phyloP scores from a whole-genome alignment of 2,888 invertebrate genomes.

The Drosophila quasianomalipes region DNA sequence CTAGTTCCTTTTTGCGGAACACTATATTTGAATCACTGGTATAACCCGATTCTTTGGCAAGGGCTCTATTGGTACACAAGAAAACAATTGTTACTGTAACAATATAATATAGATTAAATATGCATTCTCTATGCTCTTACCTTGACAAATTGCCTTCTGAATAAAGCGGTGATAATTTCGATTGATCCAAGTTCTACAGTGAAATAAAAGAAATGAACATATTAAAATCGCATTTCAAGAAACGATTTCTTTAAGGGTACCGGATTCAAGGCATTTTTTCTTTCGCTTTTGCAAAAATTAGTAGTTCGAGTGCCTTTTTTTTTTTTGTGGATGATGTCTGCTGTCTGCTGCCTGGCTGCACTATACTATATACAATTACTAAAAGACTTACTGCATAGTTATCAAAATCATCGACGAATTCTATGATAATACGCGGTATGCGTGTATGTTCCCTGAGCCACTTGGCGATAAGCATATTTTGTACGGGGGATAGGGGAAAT shows the following conservation, averaged over 20 bases:
- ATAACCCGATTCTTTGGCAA: conserved; percentile 95
- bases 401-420: conserved; percentile 90
- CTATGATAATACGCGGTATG: conserved; percentile 89
- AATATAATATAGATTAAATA: background rate
- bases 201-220: conserved; percentile 72
- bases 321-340: conserved; percentile 56
- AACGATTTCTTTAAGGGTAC: background rate
- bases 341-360: conserved; percentile 8
- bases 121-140: conserved; percentile 85
- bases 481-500: conserved; percentile 8
- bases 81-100: background rate
- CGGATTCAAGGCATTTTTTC: background rate
- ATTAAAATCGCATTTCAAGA: background rate
- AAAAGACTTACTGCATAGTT: conserved; percentile 88
- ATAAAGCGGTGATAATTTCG: conserved; percentile 88
- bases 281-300: conserved; percentile 33
- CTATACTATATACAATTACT: conserved; percentile 1
- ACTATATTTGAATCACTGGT: conserved; percentile 96
- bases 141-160: conserved; percentile 93
- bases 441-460: conserved; percentile 93
- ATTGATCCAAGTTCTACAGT: conserved; percentile 90
- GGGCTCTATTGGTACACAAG: conserved; percentile 87
- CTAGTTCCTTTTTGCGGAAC: conserved; percentile 91
- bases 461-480: conserved; percentile 81
- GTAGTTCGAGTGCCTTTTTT: conserved; percentile 62